A percentile compares a stretch with the other conserved stretches of the same genome.
These are phyloP conservation scores for Clarias gariepinus DNA, from an alignment of 2,113 vertebrate genomes.

Conservation along the genomic window DNA sequence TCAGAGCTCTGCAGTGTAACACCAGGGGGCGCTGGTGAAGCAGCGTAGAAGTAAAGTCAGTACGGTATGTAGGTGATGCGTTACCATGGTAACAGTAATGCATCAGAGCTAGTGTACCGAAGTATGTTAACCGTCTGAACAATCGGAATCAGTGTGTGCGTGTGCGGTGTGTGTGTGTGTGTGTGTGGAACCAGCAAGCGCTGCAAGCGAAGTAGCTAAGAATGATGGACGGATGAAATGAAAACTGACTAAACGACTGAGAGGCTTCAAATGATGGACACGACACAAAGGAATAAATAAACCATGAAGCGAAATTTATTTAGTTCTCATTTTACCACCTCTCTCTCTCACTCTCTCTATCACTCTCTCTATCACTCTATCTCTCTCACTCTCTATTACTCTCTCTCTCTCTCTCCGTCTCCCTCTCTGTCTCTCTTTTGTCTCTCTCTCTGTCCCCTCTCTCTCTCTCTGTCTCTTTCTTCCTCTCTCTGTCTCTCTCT, in stretches of 20 bases:
- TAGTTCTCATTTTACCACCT: neutral
- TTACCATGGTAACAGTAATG: neutral
- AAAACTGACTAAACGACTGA: neutral
- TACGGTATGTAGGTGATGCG: neutral
- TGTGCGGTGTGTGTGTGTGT: no score
- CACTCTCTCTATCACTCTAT: neutral
- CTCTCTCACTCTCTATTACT: neutral
- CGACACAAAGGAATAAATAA: neutral
- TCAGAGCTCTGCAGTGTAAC: neutral
- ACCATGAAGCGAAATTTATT: neutral
- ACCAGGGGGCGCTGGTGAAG: no score
- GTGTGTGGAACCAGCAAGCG: neutral
- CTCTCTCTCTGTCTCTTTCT: neutral
- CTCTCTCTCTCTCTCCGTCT: no score
- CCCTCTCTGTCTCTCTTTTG: no score
- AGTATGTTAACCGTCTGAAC: neutral
- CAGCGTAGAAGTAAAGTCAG: neutral
- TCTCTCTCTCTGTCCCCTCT: no score
- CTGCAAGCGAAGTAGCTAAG: neutral
- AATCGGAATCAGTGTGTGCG: neutral
- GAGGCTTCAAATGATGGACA: neutral
- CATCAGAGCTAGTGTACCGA: neutral
- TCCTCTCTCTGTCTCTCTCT: neutral
- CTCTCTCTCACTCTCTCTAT: neutral
- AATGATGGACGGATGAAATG: constrained; percentile 2